Conservation (phyloP, 2,797 vertebrate species). For the Miichthys miiuy region DNA sequence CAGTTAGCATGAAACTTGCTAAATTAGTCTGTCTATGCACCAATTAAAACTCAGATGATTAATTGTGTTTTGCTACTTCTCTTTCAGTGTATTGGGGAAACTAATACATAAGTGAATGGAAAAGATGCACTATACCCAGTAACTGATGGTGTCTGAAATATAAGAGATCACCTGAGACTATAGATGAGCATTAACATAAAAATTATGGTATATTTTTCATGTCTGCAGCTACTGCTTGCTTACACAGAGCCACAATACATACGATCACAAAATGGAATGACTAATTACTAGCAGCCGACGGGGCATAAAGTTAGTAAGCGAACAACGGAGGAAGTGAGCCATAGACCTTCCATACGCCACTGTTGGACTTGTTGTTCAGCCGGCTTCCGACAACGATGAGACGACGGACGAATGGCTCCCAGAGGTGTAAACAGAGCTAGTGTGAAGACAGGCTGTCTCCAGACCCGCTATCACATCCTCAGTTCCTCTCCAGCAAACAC, state of each 20-base stretch:
- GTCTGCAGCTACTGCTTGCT: not conserved
- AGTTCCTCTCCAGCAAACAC: slow-evolving; percentile 66
- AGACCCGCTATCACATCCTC: slow-evolving; percentile 76
- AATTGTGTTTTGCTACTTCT: slow-evolving; percentile 74
- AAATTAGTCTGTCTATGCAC: slow-evolving; percentile 80
- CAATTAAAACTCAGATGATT: slow-evolving; percentile 82
- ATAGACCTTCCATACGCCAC: slow-evolving; percentile 57
- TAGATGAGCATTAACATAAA: slow-evolving; percentile 12
- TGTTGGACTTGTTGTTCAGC: slow-evolving; percentile 68
- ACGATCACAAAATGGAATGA: not conserved
- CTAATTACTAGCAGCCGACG: slow-evolving; percentile 42
- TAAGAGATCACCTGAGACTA: slow-evolving; percentile 37
- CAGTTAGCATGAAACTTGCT: slow-evolving; percentile 78
- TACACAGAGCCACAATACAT: not conserved
- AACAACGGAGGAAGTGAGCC: slow-evolving; percentile 56
- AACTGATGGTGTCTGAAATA: slow-evolving; percentile 27
- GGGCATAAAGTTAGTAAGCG: slow-evolving; percentile 36
- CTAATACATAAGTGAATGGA: slow-evolving; percentile 27
- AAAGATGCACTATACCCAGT: slow-evolving; percentile 2
- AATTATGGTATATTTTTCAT: not conserved
- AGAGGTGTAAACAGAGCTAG: slow-evolving; percentile 83
- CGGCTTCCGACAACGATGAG: slow-evolving; percentile 75
- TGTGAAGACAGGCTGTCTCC: slow-evolving; percentile 85
- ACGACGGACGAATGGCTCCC: slow-evolving; percentile 81
- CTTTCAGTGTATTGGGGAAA: slow-evolving; percentile 33